Evolutionary conservation across 2,888 invertebrate genomes (phyloP).

Genomic region (Aelia acuminata): DNA sequence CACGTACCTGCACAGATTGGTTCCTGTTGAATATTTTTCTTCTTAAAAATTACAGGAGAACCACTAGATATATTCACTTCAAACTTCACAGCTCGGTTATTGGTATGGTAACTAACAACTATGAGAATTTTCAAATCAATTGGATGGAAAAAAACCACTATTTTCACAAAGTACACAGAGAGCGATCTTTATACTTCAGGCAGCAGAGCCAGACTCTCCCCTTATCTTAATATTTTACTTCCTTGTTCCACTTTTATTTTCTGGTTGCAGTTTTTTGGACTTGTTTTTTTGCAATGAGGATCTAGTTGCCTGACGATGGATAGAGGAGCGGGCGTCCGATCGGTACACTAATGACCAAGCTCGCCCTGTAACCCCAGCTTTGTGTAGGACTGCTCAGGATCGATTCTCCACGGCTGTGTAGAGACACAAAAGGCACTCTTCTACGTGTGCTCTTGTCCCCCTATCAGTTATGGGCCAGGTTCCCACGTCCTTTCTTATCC

Average conservation of each 20-base stretch:
- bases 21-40: no score
- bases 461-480: constrained; percentile 47
- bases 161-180: no score
- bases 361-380: constrained; percentile 32
- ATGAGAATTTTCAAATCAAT: no score
- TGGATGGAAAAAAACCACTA: no score
- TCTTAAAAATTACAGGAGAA: no score
- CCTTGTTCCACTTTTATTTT: background rate
- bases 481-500: constrained; percentile 52
- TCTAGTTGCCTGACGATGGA: background rate
- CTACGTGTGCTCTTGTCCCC: constrained; percentile 45
- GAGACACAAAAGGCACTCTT: background rate
- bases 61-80: no score
- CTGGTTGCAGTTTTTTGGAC: background rate
- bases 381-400: constrained; percentile 28
- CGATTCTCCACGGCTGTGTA: constrained; percentile 37
- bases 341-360: constrained; percentile 39
- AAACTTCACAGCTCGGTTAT: no score
- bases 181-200: no score
- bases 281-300: background rate
- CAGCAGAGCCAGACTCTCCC: no score
- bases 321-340: background rate
- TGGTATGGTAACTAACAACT: no score
- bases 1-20: no score
- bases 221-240: background rate